A percentile compares a stretch with the other conserved stretches of the same genome.
Conservation (phyloP, 1,140 invertebrate species). For the Brachystomella parvula region DNA sequence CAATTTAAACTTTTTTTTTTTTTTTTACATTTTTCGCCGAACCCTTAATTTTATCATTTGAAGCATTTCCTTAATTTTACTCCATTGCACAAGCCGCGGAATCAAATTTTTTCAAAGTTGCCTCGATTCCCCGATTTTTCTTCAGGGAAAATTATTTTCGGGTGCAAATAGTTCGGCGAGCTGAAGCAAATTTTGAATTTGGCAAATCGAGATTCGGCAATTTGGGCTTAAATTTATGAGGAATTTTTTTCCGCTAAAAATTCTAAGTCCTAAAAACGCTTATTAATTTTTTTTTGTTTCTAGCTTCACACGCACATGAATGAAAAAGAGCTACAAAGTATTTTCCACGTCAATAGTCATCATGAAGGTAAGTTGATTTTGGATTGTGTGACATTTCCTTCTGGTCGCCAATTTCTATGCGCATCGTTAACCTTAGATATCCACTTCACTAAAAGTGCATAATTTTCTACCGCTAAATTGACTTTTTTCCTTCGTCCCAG, state of each 20-base stretch:
- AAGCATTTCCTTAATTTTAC: no score
- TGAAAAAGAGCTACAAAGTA: conserved; percentile 62
- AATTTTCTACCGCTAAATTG: neutral
- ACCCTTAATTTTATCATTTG: no score
- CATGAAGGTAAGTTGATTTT: conserved; percentile 52
- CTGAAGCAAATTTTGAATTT: no score
- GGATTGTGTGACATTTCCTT: neutral
- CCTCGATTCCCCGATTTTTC: no score
- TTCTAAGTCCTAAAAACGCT: neutral
- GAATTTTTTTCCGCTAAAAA: neutral
- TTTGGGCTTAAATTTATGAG: neutral
- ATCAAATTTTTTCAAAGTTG: no score
- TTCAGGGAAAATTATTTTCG: no score
- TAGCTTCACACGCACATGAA: conserved; percentile 73
- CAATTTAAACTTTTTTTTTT: neutral
- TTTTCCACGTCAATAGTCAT: conserved; percentile 70
- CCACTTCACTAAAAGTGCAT: neutral
- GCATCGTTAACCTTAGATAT: neutral
- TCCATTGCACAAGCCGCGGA: no score
- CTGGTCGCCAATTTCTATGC: neutral
- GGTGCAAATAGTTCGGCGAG: no score
- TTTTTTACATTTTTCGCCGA: no score
- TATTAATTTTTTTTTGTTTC: conserved; percentile 8
- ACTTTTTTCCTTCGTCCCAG: neutral
- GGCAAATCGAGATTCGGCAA: neutral